Evolutionary conservation across 2,888 invertebrate genomes (phyloP), one percentile per base, ranked within the genome.

Genomic region (Agriopis marginaria): DNA sequence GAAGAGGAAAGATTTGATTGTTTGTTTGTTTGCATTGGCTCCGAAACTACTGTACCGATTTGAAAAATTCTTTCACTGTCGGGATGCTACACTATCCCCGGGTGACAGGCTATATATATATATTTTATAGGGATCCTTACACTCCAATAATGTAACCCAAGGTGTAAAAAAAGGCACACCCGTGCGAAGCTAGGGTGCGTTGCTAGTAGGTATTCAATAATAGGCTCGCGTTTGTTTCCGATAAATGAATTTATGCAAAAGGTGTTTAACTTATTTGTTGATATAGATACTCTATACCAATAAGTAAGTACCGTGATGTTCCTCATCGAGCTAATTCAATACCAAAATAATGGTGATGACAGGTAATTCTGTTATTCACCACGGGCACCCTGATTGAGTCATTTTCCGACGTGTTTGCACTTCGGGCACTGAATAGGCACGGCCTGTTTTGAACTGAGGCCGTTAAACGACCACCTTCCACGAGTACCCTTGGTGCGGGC

Each of bases 381-480:
- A 53, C 58, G 51, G 45, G n/a, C 58, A 58, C 60, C 17, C 58
- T 68, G 66, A 73, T 73, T 71, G 70, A 65, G 66, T 63, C 58
- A 65, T 73, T 64, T 61, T 67, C 53, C 49, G 51, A 47, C 47
- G 51, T 56, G 65, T 69, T 71, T 69, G 69, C 69, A 63, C 50
- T 63, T 45, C 40, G 63, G 54, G 60, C 42, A 49, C 23, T 69
- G 62, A 45, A 67, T 45, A 42, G 64, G 63, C 32, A 44, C 62
- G 64, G 42, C 55, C 63, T 66, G 60, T 58, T 63, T 56, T 53
- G 63, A 50, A 69, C 62, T 68, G 66, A 68, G 66, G 62, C 58
- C 64, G 58, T 62, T 64, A 69, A 61, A 63, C 66, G 71, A 64
- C 66, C 67, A 59, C 65, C 56, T 69, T 64, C 63, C 45, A 63